Evolutionary conservation across 2,113 vertebrate species (phyloP).

Genomic region (Solea solea): DNA sequence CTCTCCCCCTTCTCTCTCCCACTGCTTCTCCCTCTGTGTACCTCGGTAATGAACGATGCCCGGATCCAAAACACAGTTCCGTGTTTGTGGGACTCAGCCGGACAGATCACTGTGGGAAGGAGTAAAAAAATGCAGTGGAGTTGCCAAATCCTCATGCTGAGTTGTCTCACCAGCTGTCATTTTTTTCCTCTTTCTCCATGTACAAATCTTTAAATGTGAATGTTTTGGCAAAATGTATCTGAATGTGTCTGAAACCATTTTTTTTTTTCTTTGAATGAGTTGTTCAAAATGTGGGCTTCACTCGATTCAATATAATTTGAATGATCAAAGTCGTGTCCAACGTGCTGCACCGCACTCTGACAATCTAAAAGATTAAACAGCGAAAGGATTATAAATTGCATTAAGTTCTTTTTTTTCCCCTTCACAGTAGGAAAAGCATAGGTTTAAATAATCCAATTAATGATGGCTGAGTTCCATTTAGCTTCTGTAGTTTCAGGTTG

Average conservation of each 20-base stretch:
- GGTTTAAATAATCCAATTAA: too few relatives aligned
- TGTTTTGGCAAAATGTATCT: conserved; percentile 12
- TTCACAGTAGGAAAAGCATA: too few relatives aligned
- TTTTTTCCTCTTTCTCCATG: conserved; percentile 13
- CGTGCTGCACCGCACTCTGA: too few relatives aligned
- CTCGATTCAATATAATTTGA: too few relatives aligned
- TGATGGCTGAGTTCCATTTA: too few relatives aligned
- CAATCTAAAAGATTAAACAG: too few relatives aligned
- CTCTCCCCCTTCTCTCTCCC: conserved; percentile 27
- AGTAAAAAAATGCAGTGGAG: conserved; percentile 44
- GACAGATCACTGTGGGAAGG: conserved; percentile 54
- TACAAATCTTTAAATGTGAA: conserved; percentile 34
- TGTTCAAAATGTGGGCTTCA: conserved; percentile 13
- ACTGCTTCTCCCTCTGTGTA: conserved; percentile 8
- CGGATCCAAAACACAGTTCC: conserved; percentile 65
- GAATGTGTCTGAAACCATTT: neutral
- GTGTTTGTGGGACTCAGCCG: conserved; percentile 50
- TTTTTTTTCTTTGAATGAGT: neutral
- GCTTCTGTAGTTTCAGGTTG: too few relatives aligned
- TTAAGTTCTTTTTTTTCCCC: too few relatives aligned
- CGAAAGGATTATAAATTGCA: too few relatives aligned
- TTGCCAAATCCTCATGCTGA: conserved; percentile 36
- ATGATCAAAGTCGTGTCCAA: too few relatives aligned
- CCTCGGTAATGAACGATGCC: conserved; percentile 48
- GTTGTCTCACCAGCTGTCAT: conserved; percentile 59